Evolutionary conservation across 92 coral and sea anemone species (phyloP).

Genomic region (Phymanthus crucifer): DNA sequence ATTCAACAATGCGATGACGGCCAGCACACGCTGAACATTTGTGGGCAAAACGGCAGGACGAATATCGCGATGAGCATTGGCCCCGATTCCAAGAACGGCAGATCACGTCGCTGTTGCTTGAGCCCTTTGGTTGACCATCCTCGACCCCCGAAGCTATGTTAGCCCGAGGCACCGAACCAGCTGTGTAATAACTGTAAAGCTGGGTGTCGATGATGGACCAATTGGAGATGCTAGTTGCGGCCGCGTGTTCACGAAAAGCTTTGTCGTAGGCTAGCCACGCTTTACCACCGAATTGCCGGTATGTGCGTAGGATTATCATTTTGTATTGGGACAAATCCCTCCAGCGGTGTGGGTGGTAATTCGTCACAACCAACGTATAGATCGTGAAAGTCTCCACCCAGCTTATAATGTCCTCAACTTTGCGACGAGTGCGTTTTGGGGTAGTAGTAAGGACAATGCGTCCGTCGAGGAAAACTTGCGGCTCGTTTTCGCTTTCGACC

Average conservation of each 20-base stretch:
- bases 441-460: slow-evolving; percentile 20
- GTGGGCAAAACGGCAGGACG: slow-evolving; percentile 35
- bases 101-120: neutral
- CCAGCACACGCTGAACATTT: slow-evolving; percentile 41
- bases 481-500: neutral
- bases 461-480: slow-evolving; percentile 29
- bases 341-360: slow-evolving; percentile 22
- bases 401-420: slow-evolving; percentile 5
- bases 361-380: neutral
- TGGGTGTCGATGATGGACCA: slow-evolving; percentile 27
- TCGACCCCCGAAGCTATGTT: neutral
- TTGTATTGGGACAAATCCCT: neutral
- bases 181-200: slow-evolving; percentile 2
- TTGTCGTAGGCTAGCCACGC: slow-evolving; percentile 30
- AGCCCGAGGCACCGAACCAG: slow-evolving; percentile 2
- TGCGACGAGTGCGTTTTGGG: slow-evolving; percentile 1
- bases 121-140: slow-evolving; percentile 1
- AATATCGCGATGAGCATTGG: slow-evolving; percentile 25
- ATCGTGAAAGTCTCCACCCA: slow-evolving; percentile 17
- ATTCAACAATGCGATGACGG: slow-evolving; percentile 19
- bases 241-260: slow-evolving; percentile 27
- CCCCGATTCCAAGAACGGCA: slow-evolving; percentile 20
- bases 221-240: slow-evolving; percentile 7
- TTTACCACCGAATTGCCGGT: slow-evolving; percentile 27
- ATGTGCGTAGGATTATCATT: slow-evolving; percentile 20